Conservation (phyloP, 2,888 invertebrate species). For the Tinea pellionella region DNA sequence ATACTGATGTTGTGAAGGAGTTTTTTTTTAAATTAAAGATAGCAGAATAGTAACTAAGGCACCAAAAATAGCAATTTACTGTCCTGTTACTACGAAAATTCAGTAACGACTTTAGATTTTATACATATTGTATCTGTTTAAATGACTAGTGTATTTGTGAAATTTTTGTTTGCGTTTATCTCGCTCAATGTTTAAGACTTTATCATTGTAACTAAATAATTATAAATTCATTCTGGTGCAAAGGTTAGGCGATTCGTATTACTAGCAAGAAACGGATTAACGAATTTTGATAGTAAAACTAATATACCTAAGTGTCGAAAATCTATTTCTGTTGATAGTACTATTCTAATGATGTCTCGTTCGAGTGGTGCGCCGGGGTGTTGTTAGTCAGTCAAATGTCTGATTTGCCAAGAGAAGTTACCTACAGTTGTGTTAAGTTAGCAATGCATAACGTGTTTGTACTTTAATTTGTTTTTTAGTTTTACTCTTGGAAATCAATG, state of each 20-base stretch:
- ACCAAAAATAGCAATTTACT: neutral
- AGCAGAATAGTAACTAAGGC: slow-evolving; percentile 4
- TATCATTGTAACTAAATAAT: neutral
- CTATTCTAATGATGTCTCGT: slow-evolving; percentile 32
- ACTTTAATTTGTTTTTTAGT: slow-evolving; percentile 71
- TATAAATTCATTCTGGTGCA: neutral
- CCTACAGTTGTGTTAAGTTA: slow-evolving; percentile 69
- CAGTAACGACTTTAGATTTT: neutral
- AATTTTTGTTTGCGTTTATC: slow-evolving; percentile 36
- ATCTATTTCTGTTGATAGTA: slow-evolving; percentile 15
- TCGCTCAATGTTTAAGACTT: slow-evolving; percentile 68
- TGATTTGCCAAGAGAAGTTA: slow-evolving; percentile 69
- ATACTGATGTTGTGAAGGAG: neutral
- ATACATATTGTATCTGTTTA: neutral
- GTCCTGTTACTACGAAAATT: neutral
- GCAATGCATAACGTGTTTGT: slow-evolving; percentile 70
- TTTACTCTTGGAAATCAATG: slow-evolving; percentile 71
- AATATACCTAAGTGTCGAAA: neutral
- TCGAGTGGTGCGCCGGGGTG: slow-evolving; percentile 55
- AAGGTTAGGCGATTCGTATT: neutral
- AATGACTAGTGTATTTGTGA: neutral
- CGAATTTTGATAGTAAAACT: neutral
- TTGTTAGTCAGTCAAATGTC: slow-evolving; percentile 57
- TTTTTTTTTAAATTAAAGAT: neutral
- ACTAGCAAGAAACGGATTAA: neutral